These are phyloP conservation scores for Catharus minimus DNA, from an alignment of 2,113 vertebrate genomes.

Conservation along the genomic window DNA sequence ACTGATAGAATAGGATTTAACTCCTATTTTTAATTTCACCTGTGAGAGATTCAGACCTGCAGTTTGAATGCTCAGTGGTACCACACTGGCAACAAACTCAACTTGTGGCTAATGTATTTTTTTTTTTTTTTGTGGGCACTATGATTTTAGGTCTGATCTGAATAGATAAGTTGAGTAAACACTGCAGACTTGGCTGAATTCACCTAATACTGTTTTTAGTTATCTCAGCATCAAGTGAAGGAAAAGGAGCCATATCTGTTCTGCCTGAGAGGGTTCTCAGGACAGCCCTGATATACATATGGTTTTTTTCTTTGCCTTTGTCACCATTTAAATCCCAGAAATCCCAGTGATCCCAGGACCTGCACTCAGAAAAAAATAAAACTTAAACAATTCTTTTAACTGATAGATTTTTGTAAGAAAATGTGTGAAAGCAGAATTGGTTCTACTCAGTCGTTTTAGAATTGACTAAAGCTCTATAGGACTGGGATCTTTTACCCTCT, in stretches of 20 bases:
- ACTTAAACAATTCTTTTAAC: not conserved
- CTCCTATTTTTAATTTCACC: constrained; percentile 10
- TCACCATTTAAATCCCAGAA: not conserved
- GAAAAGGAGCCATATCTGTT: not conserved
- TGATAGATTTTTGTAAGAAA: not conserved
- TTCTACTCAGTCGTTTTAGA: not conserved
- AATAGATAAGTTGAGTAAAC: not conserved
- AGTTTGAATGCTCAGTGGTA: not conserved
- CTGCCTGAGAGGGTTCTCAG: not conserved
- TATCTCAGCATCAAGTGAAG: not conserved
- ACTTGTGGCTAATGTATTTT: not conserved
- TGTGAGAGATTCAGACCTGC: not conserved
- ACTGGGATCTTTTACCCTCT: not conserved
- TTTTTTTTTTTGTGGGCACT: not conserved
- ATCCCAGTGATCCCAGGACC: not conserved
- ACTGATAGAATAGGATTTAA: not conserved
- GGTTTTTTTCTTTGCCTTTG: not conserved
- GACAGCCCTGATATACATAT: not conserved
- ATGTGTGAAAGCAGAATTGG: not conserved
- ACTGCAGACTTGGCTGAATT: not conserved
- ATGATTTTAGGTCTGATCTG: not conserved
- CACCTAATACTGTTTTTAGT: not conserved
- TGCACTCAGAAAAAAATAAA: not conserved
- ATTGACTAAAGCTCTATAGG: not conserved
- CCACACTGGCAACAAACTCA: not conserved